phyloP scores from a whole-genome alignment of 2,888 invertebrate species.

The Leptopilina drosophilae region DNA sequence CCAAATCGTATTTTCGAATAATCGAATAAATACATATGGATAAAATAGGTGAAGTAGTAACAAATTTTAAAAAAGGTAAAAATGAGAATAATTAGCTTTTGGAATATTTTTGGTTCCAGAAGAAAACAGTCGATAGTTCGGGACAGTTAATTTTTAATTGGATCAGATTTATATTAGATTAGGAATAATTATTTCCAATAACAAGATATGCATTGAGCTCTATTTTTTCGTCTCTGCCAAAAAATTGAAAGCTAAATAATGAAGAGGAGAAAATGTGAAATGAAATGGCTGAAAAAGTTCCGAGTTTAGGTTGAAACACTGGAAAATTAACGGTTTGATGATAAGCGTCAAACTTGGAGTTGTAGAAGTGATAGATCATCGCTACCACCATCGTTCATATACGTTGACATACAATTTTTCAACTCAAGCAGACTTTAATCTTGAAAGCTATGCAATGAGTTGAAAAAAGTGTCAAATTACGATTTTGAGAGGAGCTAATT shows the following conservation, averaged over 20 bases:
- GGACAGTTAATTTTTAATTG: too few species aligned
- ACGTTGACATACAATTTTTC: conserved; percentile 41
- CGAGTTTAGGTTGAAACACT: conserved; percentile 65
- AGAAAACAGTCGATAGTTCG: too few species aligned
- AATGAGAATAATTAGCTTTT: too few species aligned
- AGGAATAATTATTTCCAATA: too few species aligned
- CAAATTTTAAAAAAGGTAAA: too few species aligned
- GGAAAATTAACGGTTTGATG: conserved; percentile 74
- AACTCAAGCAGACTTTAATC: neutral
- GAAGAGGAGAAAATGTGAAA: conserved; percentile 51
- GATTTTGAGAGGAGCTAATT: too few species aligned
- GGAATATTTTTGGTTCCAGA: too few species aligned
- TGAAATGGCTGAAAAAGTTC: conserved; percentile 53
- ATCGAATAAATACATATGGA: too few species aligned
- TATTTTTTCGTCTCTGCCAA: neutral
- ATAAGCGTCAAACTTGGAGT: conserved; percentile 69
- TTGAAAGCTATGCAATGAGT: conserved; percentile 8
- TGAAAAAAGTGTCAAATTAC: neutral
- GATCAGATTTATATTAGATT: too few species aligned
- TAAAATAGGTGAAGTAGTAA: too few species aligned
- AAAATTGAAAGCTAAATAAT: conserved; percentile 65
- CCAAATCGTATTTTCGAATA: neutral
- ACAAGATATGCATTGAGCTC: too few species aligned
- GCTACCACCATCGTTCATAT: conserved; percentile 35
- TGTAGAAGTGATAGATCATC: conserved; percentile 71